Conservation (phyloP, 1,140 invertebrate genomes). For the Atta colombica region DNA sequence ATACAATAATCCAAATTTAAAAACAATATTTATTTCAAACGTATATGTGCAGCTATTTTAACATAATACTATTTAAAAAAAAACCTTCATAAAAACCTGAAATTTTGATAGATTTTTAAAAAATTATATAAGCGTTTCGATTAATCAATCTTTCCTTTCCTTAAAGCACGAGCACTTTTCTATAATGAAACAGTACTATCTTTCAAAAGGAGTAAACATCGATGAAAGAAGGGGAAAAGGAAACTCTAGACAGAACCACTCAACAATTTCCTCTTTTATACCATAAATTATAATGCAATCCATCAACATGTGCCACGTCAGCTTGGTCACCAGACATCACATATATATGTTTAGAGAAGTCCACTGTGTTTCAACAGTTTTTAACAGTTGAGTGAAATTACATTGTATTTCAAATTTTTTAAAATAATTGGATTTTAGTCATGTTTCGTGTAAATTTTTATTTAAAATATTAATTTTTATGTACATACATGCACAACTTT, state of each 20-base stretch:
- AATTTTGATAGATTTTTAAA: background rate
- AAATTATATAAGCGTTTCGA: background rate
- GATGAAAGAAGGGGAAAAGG: background rate
- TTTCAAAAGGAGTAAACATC: background rate
- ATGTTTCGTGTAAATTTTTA: slow-evolving; percentile 3
- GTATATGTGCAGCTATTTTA: too few relatives aligned
- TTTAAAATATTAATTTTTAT: slow-evolving; percentile 20
- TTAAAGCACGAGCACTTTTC: background rate
- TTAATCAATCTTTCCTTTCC: slow-evolving; percentile 17
- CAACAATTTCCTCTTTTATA: background rate
- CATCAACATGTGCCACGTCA: slow-evolving; percentile 20
- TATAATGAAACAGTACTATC: background rate
- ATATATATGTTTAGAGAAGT: background rate
- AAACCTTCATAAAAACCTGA: background rate
- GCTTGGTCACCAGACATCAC: background rate
- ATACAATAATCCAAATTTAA: too few relatives aligned
- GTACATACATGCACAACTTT: background rate
- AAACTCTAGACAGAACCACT: slow-evolving; percentile 10
- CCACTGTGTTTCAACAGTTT: background rate
- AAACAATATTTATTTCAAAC: background rate
- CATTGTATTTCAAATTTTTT: background rate
- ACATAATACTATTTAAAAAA: background rate
- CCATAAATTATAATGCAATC: slow-evolving; percentile 30
- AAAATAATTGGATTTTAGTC: slow-evolving; percentile 15
- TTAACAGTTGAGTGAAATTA: background rate